A percentile compares a stretch with the other conserved stretches of the same genome.
These are phyloP conservation scores for Dryococelus australis DNA, from an alignment of 2,888 invertebrate species.

Conservation along the genomic window DNA sequence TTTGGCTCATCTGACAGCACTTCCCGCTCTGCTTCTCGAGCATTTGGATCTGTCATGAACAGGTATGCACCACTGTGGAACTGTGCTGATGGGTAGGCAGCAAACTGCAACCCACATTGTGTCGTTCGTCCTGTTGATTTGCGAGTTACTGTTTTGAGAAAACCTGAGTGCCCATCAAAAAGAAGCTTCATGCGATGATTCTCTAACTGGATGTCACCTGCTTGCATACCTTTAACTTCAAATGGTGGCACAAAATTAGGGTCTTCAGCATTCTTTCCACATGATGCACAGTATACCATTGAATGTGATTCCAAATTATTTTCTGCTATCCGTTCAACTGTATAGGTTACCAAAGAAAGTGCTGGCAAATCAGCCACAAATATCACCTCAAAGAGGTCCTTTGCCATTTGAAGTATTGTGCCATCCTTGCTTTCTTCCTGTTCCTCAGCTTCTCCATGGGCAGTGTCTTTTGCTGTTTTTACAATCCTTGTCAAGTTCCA, in stretches of 20 bases:
- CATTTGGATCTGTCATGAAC: conserved; percentile 90
- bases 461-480: neutral
- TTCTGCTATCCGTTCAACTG: conserved; percentile 55
- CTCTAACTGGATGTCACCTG: conserved; percentile 84
- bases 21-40: conserved; percentile 82
- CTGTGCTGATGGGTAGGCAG: conserved; percentile 90
- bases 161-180: conserved; percentile 83
- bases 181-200: conserved; percentile 79
- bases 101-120: conserved; percentile 81
- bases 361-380: conserved; percentile 84
- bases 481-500: conserved; percentile 68
- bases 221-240: conserved; percentile 72
- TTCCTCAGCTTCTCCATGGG: neutral
- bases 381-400: conserved; percentile 63
- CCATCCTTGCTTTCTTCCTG: conserved; percentile 49
- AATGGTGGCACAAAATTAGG: conserved; percentile 51
- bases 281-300: conserved; percentile 52
- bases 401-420: conserved; percentile 49
- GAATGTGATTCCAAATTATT: conserved; percentile 48
- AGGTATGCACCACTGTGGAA: conserved; percentile 96
- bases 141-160: conserved; percentile 80
- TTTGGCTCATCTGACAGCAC: conserved; percentile 56
- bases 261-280: conserved; percentile 52
- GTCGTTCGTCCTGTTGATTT: conserved; percentile 77
- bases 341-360: conserved; percentile 75